phyloP scores from a whole-genome alignment of 2,888 invertebrate species.

The Diaperis boleti region DNA sequence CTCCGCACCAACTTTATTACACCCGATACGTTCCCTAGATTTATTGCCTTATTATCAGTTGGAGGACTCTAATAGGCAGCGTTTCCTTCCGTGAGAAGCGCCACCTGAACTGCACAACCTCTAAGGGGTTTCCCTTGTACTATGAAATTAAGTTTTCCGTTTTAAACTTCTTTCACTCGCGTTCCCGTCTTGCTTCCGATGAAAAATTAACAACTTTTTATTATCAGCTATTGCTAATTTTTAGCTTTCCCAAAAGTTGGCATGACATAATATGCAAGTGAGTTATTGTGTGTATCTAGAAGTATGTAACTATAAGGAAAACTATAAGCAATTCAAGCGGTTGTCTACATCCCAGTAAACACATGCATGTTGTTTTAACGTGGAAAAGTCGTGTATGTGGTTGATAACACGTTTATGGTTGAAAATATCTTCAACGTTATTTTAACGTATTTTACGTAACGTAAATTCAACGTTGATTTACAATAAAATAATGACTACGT shows the following conservation, averaged over 20 bases:
- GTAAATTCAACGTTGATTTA: too few species aligned
- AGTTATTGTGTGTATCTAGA: too few species aligned
- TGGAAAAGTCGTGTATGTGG: too few species aligned
- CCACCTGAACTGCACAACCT: constrained; percentile 28
- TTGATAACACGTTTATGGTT: too few species aligned
- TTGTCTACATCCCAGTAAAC: too few species aligned
- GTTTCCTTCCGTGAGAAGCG: constrained; percentile 32
- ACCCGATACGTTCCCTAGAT: constrained; percentile 21
- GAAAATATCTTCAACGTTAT: too few species aligned
- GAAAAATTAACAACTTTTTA: constrained; percentile 16
- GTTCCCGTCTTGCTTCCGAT: constrained; percentile 9
- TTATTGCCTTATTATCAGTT: constrained; percentile 35
- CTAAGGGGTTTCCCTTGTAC: constrained; percentile 41
- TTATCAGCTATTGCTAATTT: not conserved
- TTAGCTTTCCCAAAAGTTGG: not conserved
- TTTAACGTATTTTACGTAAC: too few species aligned
- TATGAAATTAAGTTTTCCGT: constrained; percentile 36
- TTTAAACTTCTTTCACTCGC: constrained; percentile 29
- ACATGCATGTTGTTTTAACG: too few species aligned
- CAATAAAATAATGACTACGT: too few species aligned
- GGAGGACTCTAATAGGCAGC: constrained; percentile 16
- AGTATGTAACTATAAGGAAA: too few species aligned
- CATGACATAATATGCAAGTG: too few species aligned
- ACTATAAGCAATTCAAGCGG: too few species aligned
- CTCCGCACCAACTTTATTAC: constrained; percentile 11